A percentile compares a stretch with the other conserved stretches of the same genome.
Conservation (phyloP, 1,140 invertebrate species). For the Gryllus bimaculatus region DNA sequence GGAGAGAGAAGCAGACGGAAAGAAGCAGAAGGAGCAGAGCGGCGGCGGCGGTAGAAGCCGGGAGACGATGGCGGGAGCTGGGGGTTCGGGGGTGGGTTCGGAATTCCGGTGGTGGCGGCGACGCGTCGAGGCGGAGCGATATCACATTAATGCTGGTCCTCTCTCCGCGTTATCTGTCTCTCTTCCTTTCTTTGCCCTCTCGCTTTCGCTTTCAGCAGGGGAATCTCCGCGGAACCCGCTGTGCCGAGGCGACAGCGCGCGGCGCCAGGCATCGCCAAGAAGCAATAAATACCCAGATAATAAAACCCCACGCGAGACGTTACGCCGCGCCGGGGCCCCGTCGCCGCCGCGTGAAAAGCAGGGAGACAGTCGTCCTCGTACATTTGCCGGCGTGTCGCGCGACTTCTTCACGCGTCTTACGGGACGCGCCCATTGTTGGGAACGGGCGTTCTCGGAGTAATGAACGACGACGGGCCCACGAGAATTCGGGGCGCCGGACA, state of each 20-base stretch:
- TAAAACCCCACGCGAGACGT: background rate
- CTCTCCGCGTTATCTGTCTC: background rate
- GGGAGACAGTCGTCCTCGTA: too few species aligned
- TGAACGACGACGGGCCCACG: too few species aligned
- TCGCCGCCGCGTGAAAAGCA: too few species aligned
- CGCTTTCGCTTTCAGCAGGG: background rate
- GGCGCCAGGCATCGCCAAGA: background rate
- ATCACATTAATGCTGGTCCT: background rate
- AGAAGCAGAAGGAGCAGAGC: too few species aligned
- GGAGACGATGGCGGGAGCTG: too few species aligned
- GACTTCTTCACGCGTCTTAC: too few species aligned
- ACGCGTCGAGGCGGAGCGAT: background rate
- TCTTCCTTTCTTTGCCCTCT: background rate
- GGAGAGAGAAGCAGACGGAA: background rate
- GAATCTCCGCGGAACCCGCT: background rate
- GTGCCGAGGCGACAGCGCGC: too few species aligned
- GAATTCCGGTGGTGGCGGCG: background rate
- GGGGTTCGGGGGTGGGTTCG: background rate
- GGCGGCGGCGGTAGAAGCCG: too few species aligned
- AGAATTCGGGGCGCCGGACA: too few species aligned
- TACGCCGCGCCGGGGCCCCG: background rate
- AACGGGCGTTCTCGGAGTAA: too few species aligned
- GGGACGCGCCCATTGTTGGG: too few species aligned
- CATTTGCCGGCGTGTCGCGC: too few species aligned
- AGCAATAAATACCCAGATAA: background rate